A percentile compares a stretch with the other conserved stretches of the same genome.
These are phyloP conservation scores for Lagodon rhomboides DNA, from an alignment of 2,797 vertebrate species.

Conservation along the genomic window DNA sequence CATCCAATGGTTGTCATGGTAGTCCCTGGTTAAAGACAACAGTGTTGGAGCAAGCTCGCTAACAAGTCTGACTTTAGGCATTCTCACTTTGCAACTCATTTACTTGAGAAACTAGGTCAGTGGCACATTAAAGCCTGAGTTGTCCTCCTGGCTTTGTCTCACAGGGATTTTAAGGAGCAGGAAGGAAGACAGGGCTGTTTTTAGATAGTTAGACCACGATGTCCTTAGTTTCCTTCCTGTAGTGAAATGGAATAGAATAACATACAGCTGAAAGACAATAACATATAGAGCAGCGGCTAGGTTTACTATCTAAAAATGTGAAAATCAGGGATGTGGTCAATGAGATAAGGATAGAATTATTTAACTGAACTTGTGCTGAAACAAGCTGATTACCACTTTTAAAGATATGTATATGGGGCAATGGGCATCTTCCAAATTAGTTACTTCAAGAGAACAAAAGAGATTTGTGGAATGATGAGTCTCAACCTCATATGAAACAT, in stretches of 20 bases:
- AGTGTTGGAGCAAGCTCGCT: constrained; percentile 43
- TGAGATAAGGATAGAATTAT: background rate
- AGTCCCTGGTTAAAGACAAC: constrained; percentile 61
- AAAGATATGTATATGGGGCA: background rate
- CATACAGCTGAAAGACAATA: background rate
- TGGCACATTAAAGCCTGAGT: constrained; percentile 58
- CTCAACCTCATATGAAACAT: constrained; percentile 49
- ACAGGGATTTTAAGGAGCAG: constrained; percentile 44
- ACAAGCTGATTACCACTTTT: background rate
- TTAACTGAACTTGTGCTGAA: background rate
- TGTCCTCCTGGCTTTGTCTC: constrained; percentile 65
- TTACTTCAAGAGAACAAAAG: constrained; percentile 23
- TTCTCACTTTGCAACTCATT: constrained; percentile 72
- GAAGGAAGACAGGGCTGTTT: constrained; percentile 49
- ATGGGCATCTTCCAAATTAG: constrained; percentile 2
- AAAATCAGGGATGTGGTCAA: constrained; percentile 2
- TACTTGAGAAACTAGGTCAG: constrained; percentile 81
- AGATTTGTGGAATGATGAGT: constrained; percentile 2
- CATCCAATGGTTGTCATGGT: constrained; percentile 54
- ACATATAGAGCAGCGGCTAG: background rate
- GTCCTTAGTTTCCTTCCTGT: constrained; percentile 27
- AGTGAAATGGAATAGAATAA: constrained; percentile 14
- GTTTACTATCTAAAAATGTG: background rate
- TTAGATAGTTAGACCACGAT: constrained; percentile 36
- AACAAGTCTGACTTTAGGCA: constrained; percentile 75